Evolutionary conservation across 2,888 invertebrate genomes (phyloP).

Genomic region (Phlogophora meticulosa): DNA sequence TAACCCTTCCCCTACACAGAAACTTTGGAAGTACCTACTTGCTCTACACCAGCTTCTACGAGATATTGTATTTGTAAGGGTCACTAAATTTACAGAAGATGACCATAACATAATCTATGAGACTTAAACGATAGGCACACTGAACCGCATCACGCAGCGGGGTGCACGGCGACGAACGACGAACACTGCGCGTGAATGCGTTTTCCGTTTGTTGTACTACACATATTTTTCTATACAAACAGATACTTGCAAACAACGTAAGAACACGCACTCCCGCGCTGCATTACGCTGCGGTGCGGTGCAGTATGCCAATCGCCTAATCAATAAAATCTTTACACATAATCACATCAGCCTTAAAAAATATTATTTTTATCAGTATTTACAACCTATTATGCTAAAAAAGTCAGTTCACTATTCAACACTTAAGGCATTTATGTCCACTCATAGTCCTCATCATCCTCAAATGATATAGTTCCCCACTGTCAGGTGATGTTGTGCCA

Average conservation of each 20-base stretch:
- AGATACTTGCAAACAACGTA: too few species aligned
- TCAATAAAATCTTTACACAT: conserved; percentile 7
- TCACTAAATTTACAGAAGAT: conserved; percentile 1
- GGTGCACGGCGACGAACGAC: too few species aligned
- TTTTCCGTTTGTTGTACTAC: too few species aligned
- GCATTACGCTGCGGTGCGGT: too few species aligned
- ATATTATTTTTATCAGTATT: conserved; percentile 28
- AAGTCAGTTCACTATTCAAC: conserved; percentile 40
- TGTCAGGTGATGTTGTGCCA: conserved; percentile 92
- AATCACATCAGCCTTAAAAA: conserved; percentile 31
- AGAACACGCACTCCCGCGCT: too few species aligned
- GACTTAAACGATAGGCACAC: too few species aligned
- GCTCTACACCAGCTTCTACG: not conserved
- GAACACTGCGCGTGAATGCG: too few species aligned
- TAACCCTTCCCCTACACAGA: not conserved
- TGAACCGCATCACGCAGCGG: too few species aligned
- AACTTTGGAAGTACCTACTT: not conserved
- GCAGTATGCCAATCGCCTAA: too few species aligned
- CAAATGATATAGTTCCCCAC: conserved; percentile 89
- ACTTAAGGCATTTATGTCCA: conserved; percentile 80
- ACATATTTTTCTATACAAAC: too few species aligned
- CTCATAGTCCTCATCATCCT: conserved; percentile 88
- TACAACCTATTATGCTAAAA: conserved; percentile 27
- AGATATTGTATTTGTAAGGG: not conserved
- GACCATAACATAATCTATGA: conserved; percentile 7